Percentiles rank a stretch among this genome's conserved stretches.
These are phyloP conservation scores for Abscondita cerata DNA, from an alignment of 2,888 invertebrate species.

Conservation along the genomic window DNA sequence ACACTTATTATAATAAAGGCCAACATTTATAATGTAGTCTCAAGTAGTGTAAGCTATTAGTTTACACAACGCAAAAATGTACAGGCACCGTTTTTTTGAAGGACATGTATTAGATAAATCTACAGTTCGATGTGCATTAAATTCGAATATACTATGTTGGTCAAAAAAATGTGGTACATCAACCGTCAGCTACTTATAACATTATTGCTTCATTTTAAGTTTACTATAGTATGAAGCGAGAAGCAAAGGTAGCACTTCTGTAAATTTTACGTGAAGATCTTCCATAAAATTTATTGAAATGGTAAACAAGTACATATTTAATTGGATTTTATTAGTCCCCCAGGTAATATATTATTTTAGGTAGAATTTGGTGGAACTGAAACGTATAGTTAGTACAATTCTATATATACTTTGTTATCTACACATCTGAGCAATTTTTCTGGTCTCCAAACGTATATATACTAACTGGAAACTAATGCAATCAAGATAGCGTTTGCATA, in stretches of 20 bases:
- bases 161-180: constrained; percentile 26
- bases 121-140: constrained; percentile 35
- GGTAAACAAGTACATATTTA: constrained; percentile 2
- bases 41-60: constrained; percentile 25
- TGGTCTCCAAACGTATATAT: constrained; percentile 57
- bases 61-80: constrained; percentile 25
- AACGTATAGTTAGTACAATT: constrained; percentile 5
- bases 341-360: constrained; percentile 5
- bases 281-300: neutral
- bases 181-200: constrained; percentile 20
- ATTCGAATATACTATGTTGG: constrained; percentile 33
- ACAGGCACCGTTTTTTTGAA: constrained; percentile 31
- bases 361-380: neutral
- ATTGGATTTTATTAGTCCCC: constrained; percentile 34
- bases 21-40: constrained; percentile 21
- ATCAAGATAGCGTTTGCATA: constrained; percentile 47
- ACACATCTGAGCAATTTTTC: constrained; percentile 58
- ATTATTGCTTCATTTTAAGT: constrained; percentile 27
- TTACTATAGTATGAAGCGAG: constrained; percentile 19
- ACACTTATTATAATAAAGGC: constrained; percentile 23
- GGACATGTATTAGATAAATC: constrained; percentile 25
- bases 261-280: neutral
- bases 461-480: constrained; percentile 52
- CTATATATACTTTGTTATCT: constrained; percentile 33
- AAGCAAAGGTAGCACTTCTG: constrained; percentile 21